Conservation (phyloP, 2,797 vertebrate genomes). For the Liasis olivaceus region DNA sequence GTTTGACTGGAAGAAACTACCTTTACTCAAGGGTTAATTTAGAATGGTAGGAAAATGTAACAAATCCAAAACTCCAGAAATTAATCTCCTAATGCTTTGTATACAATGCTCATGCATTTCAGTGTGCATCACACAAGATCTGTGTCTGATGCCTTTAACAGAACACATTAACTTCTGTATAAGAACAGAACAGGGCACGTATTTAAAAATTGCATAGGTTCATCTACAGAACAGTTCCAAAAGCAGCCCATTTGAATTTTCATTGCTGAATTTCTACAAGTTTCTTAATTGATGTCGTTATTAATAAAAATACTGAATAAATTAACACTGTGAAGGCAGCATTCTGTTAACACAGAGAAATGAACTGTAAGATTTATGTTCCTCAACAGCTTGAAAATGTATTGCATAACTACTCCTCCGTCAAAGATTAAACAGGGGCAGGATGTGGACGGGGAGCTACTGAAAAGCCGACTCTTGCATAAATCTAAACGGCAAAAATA, state of each 20-base stretch:
- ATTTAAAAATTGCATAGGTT: slow-evolving; percentile 22
- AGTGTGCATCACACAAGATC: not conserved
- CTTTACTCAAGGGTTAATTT: not conserved
- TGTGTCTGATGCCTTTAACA: not conserved
- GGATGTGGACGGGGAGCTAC: not conserved
- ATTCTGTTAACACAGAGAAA: slow-evolving; percentile 56
- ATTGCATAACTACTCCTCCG: slow-evolving; percentile 54
- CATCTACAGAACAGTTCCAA: slow-evolving; percentile 55
- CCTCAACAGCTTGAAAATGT: slow-evolving; percentile 49
- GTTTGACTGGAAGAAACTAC: not conserved
- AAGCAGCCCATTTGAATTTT: slow-evolving; percentile 48
- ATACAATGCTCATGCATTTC: not conserved
- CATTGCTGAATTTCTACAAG: slow-evolving; percentile 55
- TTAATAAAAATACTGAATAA: slow-evolving; percentile 58
- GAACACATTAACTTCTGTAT: slow-evolving; percentile 28
- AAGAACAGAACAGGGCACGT: slow-evolving; percentile 37
- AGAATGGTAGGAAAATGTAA: not conserved
- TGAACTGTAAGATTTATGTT: slow-evolving; percentile 48
- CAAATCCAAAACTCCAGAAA: not conserved
- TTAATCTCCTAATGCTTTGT: not conserved
- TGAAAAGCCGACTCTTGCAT: no score
- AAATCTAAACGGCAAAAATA: no score
- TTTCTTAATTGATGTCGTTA: slow-evolving; percentile 57
- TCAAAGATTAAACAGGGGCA: slow-evolving; percentile 38
- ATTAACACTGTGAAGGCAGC: slow-evolving; percentile 43